Evolutionary conservation across 2,888 invertebrate species (phyloP).

Genomic region (Habroteleia sp.): DNA sequence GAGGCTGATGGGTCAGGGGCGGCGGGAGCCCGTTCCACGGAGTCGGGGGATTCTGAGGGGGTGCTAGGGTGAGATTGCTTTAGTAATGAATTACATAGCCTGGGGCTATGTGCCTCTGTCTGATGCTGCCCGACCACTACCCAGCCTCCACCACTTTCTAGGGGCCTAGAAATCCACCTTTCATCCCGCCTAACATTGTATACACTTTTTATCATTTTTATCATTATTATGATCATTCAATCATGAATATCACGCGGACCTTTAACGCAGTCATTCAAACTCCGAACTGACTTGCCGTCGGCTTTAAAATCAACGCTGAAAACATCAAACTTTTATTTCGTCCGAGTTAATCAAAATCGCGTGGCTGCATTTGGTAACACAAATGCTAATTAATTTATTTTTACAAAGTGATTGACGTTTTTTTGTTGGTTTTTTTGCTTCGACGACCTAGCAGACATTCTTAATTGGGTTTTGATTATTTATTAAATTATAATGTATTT

Average conservation of each 20-base stretch:
- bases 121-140: slow-evolving; percentile 72
- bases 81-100: slow-evolving; percentile 80
- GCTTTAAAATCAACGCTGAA: neutral
- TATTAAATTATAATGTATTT: too few relatives aligned
- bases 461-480: too few relatives aligned
- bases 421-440: too few relatives aligned
- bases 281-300: too few relatives aligned
- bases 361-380: too few relatives aligned
- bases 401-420: too few relatives aligned
- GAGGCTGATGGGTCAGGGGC: slow-evolving; percentile 75
- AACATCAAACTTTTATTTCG: too few relatives aligned
- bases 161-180: slow-evolving; percentile 61
- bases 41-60: slow-evolving; percentile 65
- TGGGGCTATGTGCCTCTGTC: slow-evolving; percentile 77
- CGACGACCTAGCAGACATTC: too few relatives aligned
- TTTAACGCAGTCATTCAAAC: slow-evolving; percentile 7
- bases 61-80: slow-evolving; percentile 70
- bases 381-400: too few relatives aligned
- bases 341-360: too few relatives aligned
- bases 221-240: slow-evolving; percentile 49
- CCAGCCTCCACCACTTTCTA: slow-evolving; percentile 56
- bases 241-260: slow-evolving; percentile 28
- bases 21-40: slow-evolving; percentile 65
- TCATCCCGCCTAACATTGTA: slow-evolving; percentile 57
- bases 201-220: slow-evolving; percentile 58